phyloP scores from a whole-genome alignment of 2,888 invertebrate genomes.

The Aphidius colemani region DNA sequence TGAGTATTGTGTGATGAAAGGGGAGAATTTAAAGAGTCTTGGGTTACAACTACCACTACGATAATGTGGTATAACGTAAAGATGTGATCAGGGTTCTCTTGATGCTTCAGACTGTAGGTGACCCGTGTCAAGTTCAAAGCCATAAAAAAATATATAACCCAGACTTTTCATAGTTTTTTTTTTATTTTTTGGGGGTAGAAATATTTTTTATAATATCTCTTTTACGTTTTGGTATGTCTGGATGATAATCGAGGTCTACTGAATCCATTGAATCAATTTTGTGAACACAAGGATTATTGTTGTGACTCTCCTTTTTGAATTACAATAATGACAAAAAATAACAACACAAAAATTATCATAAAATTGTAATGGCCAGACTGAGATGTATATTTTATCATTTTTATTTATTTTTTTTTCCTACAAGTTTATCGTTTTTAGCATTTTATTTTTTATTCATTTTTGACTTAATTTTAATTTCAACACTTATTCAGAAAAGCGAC shows the following conservation, averaged over 20 bases:
- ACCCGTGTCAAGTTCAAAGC: conserved; percentile 60
- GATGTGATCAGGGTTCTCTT: conserved; percentile 17
- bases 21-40: conserved; percentile 8
- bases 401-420: too few relatives aligned
- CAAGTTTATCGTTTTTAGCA: too few relatives aligned
- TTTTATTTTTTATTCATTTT: neutral
- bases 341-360: too few relatives aligned
- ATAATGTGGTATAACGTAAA: conserved; percentile 12
- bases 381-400: too few relatives aligned
- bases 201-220: too few relatives aligned
- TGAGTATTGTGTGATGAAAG: neutral
- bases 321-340: too few relatives aligned
- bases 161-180: neutral
- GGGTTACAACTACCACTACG: neutral
- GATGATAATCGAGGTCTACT: too few relatives aligned
- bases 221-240: too few relatives aligned
- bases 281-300: too few relatives aligned
- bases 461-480: conserved; percentile 17
- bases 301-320: too few relatives aligned
- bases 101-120: conserved; percentile 43
- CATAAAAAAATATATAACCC: conserved; percentile 26
- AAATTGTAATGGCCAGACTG: too few relatives aligned
- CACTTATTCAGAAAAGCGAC: conserved; percentile 20
- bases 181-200: neutral
- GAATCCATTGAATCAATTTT: too few relatives aligned